Conservation (phyloP, 2,113 vertebrate species). For the Chloroceryle aenea region DNA sequence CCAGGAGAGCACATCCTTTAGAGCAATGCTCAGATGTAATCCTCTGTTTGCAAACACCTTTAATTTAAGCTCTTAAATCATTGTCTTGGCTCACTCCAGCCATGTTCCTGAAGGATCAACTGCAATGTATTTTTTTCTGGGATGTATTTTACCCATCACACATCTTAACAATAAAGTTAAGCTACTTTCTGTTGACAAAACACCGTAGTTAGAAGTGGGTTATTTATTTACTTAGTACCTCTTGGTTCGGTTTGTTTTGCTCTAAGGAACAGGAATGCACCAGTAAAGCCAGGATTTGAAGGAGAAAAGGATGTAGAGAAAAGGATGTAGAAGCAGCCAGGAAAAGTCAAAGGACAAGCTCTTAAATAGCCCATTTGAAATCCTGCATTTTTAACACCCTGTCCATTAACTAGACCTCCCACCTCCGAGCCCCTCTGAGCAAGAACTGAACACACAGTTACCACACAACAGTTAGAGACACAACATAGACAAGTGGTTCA, state of each 20-base stretch:
- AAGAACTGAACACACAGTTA: neutral
- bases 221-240: neutral
- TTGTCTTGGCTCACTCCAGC: neutral
- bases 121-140: neutral
- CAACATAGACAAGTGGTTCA: neutral
- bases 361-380: neutral
- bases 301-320: neutral
- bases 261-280: neutral
- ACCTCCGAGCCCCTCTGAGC: neutral
- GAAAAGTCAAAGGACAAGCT: constrained; percentile 16
- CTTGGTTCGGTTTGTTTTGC: neutral
- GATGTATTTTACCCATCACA: neutral
- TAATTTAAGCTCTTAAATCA: neutral
- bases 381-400: neutral
- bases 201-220: neutral
- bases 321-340: neutral
- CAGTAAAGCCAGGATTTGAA: constrained; percentile 12
- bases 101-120: neutral
- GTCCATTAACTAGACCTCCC: constrained; percentile 39
- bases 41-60: constrained; percentile 16
- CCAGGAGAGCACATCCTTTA: neutral
- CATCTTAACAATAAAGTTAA: neutral
- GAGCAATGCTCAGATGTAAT: neutral
- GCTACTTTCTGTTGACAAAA: neutral
- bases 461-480: neutral